A percentile compares a stretch with the other conserved stretches of the same genome.
These are phyloP conservation scores for Calameuta filiformis DNA, from an alignment of 2,888 invertebrate species.

Conservation along the genomic window DNA sequence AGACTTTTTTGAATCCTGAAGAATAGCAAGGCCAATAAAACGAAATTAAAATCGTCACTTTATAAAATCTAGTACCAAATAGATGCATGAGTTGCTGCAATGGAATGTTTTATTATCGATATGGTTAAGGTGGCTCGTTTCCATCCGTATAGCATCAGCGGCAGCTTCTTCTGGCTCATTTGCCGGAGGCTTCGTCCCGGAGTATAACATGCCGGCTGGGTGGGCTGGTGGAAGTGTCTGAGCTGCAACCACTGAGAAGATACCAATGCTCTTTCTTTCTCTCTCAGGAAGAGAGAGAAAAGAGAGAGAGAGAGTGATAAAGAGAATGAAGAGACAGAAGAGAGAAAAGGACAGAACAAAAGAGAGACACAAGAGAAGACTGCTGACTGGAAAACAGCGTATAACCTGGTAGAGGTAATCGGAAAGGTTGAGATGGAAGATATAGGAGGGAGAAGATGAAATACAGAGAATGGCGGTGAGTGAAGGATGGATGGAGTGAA, in stretches of 20 bases:
- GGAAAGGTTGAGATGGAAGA: conserved; percentile 1
- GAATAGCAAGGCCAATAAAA: not conserved
- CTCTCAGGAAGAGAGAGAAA: not conserved
- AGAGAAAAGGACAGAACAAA: conserved; percentile 5
- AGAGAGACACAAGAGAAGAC: not conserved
- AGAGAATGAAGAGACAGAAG: conserved; percentile 7
- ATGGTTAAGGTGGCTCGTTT: conserved; percentile 16
- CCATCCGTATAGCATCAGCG: not conserved
- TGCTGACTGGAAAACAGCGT: not conserved
- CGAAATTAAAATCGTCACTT: not conserved
- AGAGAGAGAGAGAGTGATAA: not conserved
- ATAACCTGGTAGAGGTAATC: too few species aligned
- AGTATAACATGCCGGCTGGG: conserved; percentile 28
- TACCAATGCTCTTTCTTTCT: not conserved
- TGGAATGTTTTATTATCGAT: conserved; percentile 12
- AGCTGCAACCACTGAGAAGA: conserved; percentile 9
- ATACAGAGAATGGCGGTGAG: conserved; percentile 1
- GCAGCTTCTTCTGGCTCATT: conserved; percentile 27
- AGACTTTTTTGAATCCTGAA: not conserved
- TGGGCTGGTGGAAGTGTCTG: conserved; percentile 23
- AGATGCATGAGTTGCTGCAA: not conserved
- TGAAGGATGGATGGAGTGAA: conserved; percentile 17
- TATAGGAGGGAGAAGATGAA: conserved; percentile 6
- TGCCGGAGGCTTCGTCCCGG: conserved; percentile 27
- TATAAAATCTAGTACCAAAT: not conserved